Conservation (phyloP, 30 jellyfish, hydroid and myxozoan species). For the Pseudorhiza aurosa region DNA sequence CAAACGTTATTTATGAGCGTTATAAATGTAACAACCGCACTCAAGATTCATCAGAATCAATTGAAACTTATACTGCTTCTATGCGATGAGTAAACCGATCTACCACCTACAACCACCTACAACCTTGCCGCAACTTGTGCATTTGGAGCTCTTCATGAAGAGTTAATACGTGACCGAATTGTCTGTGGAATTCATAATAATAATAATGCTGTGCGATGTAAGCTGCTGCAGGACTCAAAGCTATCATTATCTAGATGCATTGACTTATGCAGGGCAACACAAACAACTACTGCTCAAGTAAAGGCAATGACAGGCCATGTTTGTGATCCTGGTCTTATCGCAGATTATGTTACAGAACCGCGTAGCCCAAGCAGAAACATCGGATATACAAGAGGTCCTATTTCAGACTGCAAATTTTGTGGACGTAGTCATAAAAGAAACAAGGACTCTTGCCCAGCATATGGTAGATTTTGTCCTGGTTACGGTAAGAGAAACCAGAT, state of each 20-base stretch:
- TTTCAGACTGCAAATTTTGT: conserved; percentile 15
- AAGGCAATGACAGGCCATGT: conserved; percentile 31
- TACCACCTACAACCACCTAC: not conserved
- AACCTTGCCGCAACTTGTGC: conserved; percentile 31
- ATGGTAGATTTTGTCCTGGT: conserved; percentile 11
- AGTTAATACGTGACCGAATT: conserved; percentile 26
- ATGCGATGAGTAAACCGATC: no score
- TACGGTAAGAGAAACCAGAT: conserved; percentile 23
- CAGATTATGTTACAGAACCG: not conserved
- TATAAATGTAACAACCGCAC: conserved; percentile 4
- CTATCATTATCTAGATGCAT: not conserved
- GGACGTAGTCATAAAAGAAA: conserved; percentile 19
- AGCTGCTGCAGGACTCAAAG: conserved; percentile 39
- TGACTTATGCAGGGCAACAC: not conserved
- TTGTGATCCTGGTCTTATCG: not conserved
- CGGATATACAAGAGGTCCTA: not conserved
- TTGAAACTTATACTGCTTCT: conserved; percentile 8
- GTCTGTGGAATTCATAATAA: conserved; percentile 32
- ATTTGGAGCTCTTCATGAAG: conserved; percentile 54
- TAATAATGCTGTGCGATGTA: conserved; percentile 42
- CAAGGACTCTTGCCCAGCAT: conserved; percentile 27
- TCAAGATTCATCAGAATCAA: conserved; percentile 16
- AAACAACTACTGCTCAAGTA: conserved; percentile 39
- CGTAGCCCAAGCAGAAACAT: not conserved
- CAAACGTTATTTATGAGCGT: conserved; percentile 31